Conservation (phyloP, 2,888 invertebrate species). For the Synanthedon myopaeformis region DNA sequence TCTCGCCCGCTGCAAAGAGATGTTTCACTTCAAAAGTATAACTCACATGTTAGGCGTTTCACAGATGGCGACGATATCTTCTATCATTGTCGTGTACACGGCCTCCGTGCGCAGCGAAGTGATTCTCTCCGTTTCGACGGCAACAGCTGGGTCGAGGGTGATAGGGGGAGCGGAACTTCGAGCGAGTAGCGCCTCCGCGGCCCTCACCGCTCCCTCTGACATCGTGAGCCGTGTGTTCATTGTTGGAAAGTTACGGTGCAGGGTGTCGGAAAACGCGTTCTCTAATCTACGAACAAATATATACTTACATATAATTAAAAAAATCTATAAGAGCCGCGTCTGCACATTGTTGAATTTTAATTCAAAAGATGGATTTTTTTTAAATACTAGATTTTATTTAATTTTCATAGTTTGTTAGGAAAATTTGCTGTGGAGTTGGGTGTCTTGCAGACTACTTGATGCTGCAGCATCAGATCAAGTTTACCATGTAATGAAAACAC, state of each 20-base stretch:
- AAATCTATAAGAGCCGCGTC: too few species aligned
- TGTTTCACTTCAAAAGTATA: too few species aligned
- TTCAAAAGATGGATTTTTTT: not conserved
- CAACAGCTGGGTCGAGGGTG: slow-evolving; percentile 28
- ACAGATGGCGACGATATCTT: slow-evolving; percentile 64
- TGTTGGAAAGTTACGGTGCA: slow-evolving; percentile 73
- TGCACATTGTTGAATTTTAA: not conserved
- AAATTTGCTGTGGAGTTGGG: too few species aligned
- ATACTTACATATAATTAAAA: too few species aligned
- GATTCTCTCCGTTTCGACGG: slow-evolving; percentile 35
- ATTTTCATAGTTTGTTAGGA: too few species aligned
- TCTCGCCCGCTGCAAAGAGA: too few species aligned
- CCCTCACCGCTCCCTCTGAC: slow-evolving; percentile 57
- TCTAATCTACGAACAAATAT: slow-evolving; percentile 54
- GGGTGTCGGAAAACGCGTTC: slow-evolving; percentile 62
- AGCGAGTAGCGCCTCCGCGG: slow-evolving; percentile 58
- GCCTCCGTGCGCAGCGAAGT: slow-evolving; percentile 54
- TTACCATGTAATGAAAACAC: too few species aligned
- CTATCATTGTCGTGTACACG: slow-evolving; percentile 67
- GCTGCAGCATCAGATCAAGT: too few species aligned
- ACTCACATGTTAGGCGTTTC: slow-evolving; percentile 53
- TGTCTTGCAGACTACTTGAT: too few species aligned
- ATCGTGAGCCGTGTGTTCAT: slow-evolving; percentile 71
- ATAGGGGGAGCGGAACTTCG: slow-evolving; percentile 32
- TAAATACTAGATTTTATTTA: too few species aligned